phyloP scores from a whole-genome alignment of 2,113 vertebrate species.

The Dasyurus viverrinus region DNA sequence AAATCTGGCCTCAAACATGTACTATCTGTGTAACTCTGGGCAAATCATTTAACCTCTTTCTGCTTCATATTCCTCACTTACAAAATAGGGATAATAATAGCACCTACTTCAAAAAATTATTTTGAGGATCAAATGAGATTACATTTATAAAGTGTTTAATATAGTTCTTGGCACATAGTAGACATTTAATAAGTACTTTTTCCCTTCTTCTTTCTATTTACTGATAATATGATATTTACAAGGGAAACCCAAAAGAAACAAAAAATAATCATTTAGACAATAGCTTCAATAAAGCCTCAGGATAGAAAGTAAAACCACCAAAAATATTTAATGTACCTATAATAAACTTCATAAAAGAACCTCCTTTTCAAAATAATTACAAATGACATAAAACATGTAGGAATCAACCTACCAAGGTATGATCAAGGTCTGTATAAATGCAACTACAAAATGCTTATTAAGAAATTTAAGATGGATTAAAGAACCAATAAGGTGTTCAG shows the following conservation, averaged over 20 bases:
- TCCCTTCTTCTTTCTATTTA: neutral
- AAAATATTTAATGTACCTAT: neutral
- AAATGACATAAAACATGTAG: neutral
- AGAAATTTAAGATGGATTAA: neutral
- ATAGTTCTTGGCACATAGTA: neutral
- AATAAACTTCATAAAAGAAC: neutral
- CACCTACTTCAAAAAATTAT: neutral
- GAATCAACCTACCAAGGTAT: neutral
- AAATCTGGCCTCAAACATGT: neutral
- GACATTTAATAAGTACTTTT: neutral
- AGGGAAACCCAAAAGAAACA: neutral
- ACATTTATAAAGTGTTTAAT: neutral
- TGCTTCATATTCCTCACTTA: neutral
- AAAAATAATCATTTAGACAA: neutral
- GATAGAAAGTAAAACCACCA: neutral
- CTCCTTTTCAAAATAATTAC: neutral
- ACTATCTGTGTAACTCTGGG: neutral
- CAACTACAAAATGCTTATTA: neutral
- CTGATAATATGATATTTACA: neutral
- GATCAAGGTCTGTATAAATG: neutral
- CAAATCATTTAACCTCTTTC: neutral
- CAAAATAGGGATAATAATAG: neutral
- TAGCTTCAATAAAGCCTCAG: neutral
- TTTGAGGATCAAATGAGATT: neutral
- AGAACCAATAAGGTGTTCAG: neutral